A percentile compares a stretch with the other conserved stretches of the same genome.
These are phyloP conservation scores for Tragopan temminckii DNA, from an alignment of 2,797 vertebrate genomes.

Conservation along the genomic window DNA sequence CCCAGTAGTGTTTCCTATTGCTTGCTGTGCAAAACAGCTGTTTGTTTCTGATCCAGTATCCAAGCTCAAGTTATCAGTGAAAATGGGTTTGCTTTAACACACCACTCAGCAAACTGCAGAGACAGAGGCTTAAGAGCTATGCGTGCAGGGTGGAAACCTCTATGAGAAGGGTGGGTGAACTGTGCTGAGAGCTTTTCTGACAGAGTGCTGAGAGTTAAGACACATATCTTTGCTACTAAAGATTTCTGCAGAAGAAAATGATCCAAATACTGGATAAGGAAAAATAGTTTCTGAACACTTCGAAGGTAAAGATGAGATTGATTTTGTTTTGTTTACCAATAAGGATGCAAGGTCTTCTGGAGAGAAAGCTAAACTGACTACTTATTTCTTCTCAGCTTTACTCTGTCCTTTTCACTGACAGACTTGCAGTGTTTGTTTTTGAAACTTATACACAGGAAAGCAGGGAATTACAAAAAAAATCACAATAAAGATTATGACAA, in stretches of 20 bases:
- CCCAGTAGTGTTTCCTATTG: neutral
- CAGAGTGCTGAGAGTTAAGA: neutral
- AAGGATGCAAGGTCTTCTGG: neutral
- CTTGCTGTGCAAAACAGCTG: neutral
- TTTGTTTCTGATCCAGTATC: neutral
- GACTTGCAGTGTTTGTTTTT: neutral
- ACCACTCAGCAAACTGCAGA: neutral
- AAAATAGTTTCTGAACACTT: slow-evolving; percentile 18
- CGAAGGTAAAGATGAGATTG: slow-evolving; percentile 25
- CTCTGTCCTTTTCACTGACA: neutral
- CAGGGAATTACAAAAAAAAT: neutral
- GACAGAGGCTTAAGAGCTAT: neutral
- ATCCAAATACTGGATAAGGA: neutral
- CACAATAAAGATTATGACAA: slow-evolving; percentile 7
- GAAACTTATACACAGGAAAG: slow-evolving; percentile 7
- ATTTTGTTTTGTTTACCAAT: slow-evolving; percentile 44
- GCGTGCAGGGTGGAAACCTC: neutral
- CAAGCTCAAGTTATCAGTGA: neutral
- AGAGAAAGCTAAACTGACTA: neutral
- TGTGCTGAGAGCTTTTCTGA: neutral
- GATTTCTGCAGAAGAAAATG: neutral
- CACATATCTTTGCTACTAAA: neutral
- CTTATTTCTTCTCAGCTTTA: slow-evolving; percentile 1
- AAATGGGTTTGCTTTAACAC: neutral
- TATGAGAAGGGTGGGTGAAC: neutral